Conservation (phyloP, 2,113 vertebrate genomes). For the Otus sunia region DNA sequence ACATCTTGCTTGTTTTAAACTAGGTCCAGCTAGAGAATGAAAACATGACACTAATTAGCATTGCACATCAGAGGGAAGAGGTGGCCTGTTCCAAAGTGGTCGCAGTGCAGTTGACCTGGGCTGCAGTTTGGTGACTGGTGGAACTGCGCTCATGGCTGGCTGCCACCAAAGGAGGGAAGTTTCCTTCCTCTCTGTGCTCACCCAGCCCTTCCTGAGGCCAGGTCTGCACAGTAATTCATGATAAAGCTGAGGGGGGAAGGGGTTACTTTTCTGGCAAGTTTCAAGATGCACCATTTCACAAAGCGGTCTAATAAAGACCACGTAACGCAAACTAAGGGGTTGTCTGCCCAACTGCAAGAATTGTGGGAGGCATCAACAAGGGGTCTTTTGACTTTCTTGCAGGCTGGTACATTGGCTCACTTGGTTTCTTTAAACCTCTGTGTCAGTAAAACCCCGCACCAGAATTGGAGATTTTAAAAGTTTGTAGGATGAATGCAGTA, state of each 20-base stretch:
- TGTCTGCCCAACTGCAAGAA: background rate
- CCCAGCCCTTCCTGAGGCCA: background rate
- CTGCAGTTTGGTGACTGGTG: background rate
- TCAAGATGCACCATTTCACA: background rate
- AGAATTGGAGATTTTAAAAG: background rate
- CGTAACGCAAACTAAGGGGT: background rate
- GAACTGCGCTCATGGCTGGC: background rate
- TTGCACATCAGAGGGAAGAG: background rate
- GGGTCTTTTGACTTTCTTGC: background rate
- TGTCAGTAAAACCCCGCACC: background rate
- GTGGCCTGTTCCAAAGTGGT: background rate
- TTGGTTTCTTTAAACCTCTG: background rate
- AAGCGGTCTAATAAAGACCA: background rate
- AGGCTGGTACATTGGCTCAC: background rate
- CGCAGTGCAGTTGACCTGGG: background rate
- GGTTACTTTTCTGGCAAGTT: background rate
- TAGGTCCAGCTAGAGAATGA: background rate
- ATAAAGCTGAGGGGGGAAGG: background rate
- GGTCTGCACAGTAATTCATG: background rate
- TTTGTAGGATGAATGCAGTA: background rate
- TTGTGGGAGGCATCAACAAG: background rate
- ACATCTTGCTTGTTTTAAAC: background rate
- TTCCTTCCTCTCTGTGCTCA: background rate
- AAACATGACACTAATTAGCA: background rate
- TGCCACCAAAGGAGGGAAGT: background rate